phyloP scores from a whole-genome alignment of 2,888 invertebrate species.

The Hypomecis atomaria region DNA sequence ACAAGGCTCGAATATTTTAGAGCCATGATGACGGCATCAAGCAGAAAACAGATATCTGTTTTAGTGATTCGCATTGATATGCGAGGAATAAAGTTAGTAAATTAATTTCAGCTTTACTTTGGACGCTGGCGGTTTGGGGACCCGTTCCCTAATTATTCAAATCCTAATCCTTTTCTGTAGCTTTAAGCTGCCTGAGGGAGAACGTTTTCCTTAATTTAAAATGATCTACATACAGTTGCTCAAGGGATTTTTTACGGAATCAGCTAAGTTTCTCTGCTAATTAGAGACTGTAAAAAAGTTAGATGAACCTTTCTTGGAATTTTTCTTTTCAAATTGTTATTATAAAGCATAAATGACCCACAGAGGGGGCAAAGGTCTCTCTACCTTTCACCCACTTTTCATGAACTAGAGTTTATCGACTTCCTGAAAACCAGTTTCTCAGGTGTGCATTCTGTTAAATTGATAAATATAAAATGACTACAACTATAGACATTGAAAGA shows the following conservation, averaged over 20 bases:
- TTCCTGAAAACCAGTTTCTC: too few relatives aligned
- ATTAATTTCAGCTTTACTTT: constrained; percentile 18
- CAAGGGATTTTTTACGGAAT: background rate
- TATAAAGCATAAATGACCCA: background rate
- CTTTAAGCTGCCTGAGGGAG: constrained; percentile 13
- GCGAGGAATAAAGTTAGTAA: constrained; percentile 25
- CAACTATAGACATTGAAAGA: background rate
- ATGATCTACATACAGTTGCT: constrained; percentile 2
- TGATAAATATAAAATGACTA: background rate
- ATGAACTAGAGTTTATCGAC: too few relatives aligned
- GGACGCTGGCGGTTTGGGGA: constrained; percentile 2
- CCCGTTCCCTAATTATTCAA: constrained; percentile 23
- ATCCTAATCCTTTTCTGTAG: constrained; percentile 22
- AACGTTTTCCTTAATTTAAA: constrained; percentile 9
- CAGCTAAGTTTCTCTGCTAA: background rate
- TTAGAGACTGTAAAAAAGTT: background rate
- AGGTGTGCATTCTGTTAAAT: too few relatives aligned
- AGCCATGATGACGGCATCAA: constrained; percentile 57
- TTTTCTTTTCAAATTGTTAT: background rate
- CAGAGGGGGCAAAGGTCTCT: too few relatives aligned
- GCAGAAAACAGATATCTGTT: constrained; percentile 25
- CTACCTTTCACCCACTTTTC: too few relatives aligned
- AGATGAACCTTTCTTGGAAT: background rate
- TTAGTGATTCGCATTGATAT: constrained; percentile 33
- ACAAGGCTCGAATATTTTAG: constrained; percentile 61